Conservation (phyloP, 2,113 vertebrate genomes). For the Forbesichthys agassizii region DNA sequence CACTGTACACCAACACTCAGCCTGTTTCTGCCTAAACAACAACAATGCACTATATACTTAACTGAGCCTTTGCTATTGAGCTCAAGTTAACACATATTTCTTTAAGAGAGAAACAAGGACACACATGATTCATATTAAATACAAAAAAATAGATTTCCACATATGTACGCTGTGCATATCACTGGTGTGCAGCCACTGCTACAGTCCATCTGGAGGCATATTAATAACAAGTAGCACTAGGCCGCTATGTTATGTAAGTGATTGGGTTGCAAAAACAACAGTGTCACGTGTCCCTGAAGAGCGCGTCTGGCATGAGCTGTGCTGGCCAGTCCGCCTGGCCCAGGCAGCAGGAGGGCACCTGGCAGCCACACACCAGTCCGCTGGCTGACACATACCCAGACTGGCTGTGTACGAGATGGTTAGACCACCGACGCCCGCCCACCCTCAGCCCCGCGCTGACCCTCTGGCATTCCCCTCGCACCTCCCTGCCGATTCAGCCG, state of each 20-base stretch:
- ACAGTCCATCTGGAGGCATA: no score
- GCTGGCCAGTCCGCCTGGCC: slow-evolving; percentile 58
- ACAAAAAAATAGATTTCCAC: slow-evolving; percentile 19
- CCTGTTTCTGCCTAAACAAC: slow-evolving; percentile 45
- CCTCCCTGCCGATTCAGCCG: slow-evolving; percentile 44
- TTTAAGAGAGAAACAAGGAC: slow-evolving; percentile 1
- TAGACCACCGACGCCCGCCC: slow-evolving; percentile 33
- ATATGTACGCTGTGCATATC: not conserved
- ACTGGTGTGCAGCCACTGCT: slow-evolving; percentile 28
- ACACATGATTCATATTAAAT: slow-evolving; percentile 11
- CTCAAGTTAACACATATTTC: no score
- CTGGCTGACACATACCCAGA: slow-evolving; percentile 50
- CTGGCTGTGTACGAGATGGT: slow-evolving; percentile 22
- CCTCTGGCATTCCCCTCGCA: slow-evolving; percentile 53
- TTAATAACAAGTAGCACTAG: slow-evolving; percentile 42
- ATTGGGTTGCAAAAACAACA: slow-evolving; percentile 64
- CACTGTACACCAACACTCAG: slow-evolving; percentile 42
- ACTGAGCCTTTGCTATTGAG: no score
- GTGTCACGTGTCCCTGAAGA: slow-evolving; percentile 57
- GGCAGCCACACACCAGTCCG: slow-evolving; percentile 64
- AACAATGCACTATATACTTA: no score
- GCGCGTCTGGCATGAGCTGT: slow-evolving; percentile 47
- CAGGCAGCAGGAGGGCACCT: slow-evolving; percentile 57
- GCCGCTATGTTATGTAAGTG: slow-evolving; percentile 42
- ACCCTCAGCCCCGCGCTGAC: slow-evolving; percentile 61